Evolutionary conservation across 2,888 invertebrate species (phyloP).

Genomic region (Apamea sordens): DNA sequence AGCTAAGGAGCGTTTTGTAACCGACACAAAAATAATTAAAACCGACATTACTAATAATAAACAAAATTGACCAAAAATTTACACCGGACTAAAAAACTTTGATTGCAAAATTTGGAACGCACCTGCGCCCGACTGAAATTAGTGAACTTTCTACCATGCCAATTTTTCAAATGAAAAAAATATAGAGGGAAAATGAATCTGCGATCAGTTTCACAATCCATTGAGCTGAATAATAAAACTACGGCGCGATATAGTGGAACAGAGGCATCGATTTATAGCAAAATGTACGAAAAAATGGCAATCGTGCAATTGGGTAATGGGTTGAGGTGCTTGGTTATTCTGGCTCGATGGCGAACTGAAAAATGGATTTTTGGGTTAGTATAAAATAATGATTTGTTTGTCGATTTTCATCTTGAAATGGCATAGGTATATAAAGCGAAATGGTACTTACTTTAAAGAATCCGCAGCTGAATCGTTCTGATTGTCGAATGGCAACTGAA

Average conservation of each 20-base stretch:
- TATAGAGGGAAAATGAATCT: conserved; percentile 62
- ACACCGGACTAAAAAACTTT: conserved; percentile 21
- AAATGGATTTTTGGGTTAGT: conserved; percentile 27
- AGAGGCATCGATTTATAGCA: conserved; percentile 50
- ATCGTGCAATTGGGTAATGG: conserved; percentile 50
- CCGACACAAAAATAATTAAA: conserved; percentile 11
- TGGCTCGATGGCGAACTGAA: conserved; percentile 36
- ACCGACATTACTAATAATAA: neutral
- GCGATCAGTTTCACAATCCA: conserved; percentile 74
- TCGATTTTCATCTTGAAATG: conserved; percentile 3
- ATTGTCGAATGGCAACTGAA: neutral
- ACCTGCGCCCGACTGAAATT: conserved; percentile 63
- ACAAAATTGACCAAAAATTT: conserved; percentile 6
- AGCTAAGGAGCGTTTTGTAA: neutral
- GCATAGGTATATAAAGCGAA: neutral
- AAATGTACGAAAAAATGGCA: conserved; percentile 48
- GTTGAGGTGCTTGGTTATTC: conserved; percentile 48
- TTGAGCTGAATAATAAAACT: conserved; percentile 76
- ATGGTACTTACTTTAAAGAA: neutral
- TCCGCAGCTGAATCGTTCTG: neutral
- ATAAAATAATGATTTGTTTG: neutral
- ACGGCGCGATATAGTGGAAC: conserved; percentile 57
- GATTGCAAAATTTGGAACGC: conserved; percentile 55
- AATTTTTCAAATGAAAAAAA: conserved; percentile 42
- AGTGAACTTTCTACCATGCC: conserved; percentile 40